Conservation (phyloP, 1,140 invertebrate species). For the Ladona fulva region DNA sequence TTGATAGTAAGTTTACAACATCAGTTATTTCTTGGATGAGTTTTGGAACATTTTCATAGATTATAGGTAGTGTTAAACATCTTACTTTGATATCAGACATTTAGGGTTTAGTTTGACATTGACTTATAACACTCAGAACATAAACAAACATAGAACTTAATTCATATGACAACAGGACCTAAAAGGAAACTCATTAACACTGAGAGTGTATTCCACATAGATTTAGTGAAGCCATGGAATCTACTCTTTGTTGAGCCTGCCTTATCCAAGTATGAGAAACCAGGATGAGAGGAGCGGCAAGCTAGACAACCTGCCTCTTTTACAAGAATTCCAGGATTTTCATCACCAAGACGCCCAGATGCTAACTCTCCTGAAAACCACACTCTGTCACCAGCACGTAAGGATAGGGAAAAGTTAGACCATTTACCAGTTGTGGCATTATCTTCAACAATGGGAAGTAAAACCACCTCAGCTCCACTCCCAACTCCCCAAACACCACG, state of each 20-base stretch:
- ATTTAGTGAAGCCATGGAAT: background rate
- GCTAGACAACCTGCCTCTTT: constrained; percentile 55
- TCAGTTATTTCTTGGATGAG: too few relatives aligned
- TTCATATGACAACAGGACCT: background rate
- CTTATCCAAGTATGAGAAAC: background rate
- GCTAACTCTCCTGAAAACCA: constrained; percentile 54
- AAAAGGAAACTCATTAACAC: background rate
- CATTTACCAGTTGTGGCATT: background rate
- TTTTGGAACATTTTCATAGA: too few relatives aligned
- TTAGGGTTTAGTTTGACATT: too few relatives aligned
- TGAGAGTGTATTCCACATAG: background rate
- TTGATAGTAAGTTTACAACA: too few relatives aligned
- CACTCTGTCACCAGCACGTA: constrained; percentile 58
- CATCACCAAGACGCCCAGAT: constrained; percentile 42
- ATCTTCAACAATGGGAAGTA: constrained; percentile 30
- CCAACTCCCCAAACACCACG: constrained; percentile 26
- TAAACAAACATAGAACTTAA: background rate
- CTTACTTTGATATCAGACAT: too few relatives aligned
- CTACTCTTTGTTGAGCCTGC: background rate
- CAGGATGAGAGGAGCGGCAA: constrained; percentile 35
- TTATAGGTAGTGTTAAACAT: too few relatives aligned
- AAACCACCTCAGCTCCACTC: constrained; percentile 46
- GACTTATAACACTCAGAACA: too few relatives aligned
- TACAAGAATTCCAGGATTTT: constrained; percentile 45
- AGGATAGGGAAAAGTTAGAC: constrained; percentile 53